phyloP scores from a whole-genome alignment of 2,888 invertebrate genomes.

The Cabera pusaria region DNA sequence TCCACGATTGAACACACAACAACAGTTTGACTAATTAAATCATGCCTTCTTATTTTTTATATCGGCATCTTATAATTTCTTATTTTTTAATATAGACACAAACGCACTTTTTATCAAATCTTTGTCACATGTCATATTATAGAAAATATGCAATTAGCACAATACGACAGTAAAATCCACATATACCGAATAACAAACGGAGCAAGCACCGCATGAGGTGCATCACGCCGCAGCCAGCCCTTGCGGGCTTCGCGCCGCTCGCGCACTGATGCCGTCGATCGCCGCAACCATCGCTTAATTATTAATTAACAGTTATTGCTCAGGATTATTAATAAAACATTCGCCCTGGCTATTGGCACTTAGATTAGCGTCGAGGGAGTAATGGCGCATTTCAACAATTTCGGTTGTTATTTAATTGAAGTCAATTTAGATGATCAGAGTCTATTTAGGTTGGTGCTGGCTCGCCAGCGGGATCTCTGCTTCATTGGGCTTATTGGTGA shows the following conservation, averaged over 20 bases:
- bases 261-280: conserved; percentile 57
- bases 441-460: conserved; percentile 84
- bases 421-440: conserved; percentile 84
- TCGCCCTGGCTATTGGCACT: conserved; percentile 82
- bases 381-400: conserved; percentile 84
- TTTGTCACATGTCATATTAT: too few species aligned
- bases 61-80: too few species aligned
- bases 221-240: conserved; percentile 22
- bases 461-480: conserved; percentile 81
- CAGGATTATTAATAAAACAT: conserved; percentile 81
- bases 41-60: too few species aligned
- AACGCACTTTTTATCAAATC: too few species aligned
- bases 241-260: conserved; percentile 35
- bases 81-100: too few species aligned
- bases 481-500: conserved; percentile 84
- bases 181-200: too few species aligned
- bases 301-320: conserved; percentile 77
- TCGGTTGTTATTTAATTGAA: conserved; percentile 84
- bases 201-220: too few species aligned
- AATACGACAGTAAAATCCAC: too few species aligned
- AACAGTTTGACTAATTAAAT: too few species aligned
- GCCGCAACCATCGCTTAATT: conserved; percentile 68
- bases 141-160: too few species aligned
- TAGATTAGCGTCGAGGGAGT: conserved; percentile 82
- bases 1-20: too few species aligned